Base-by-base conservation (phyloP, 2,888 invertebrate genomes). In the Cheilosia vulpina region DNA sequence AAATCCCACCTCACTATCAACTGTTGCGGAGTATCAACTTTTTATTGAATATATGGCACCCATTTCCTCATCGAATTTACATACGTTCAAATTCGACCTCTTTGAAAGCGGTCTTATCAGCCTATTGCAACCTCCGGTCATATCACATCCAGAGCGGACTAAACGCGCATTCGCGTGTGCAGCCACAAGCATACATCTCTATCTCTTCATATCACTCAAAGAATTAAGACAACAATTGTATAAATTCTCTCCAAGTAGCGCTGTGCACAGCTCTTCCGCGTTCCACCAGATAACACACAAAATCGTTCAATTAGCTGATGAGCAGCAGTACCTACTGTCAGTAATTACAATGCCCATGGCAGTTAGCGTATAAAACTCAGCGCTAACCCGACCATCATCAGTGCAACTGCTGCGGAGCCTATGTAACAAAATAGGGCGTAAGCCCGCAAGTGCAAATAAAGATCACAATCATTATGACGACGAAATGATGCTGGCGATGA, bases 251-350 rank as follows among this genome's bases (percentile, higher is more conserved):
- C 52, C 17, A 24, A 52, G 52, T 52, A 13, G 13, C 15, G 13
- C 38, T 38, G 4, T 38, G 4, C 38, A 24, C 13, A 27, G 13
- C 15, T 52, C 24, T 52, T 52, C 52, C 52, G 19, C 45, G 19
- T 73, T 83, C 83, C 63, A 69, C 31, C 15, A 73, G 78, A 72
- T 68, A 83, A 78, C 47, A 55, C 69, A 63, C 21, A 69, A 69
- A 83, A 53, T 58, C 47, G 52, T 83, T 83, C 78, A 83, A 83
- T 83, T 83, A 83, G 77, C 63, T 83, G 68, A 79, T 73, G 79
- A 79, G 79, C 60, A 72, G 47, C 38, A 4, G 38, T 38, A 13
- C 38, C 38, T 57, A 52, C 52, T 43, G 41, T 58, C 63, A 83
- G 73, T 83, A 83, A 83, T 78, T 78, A 58, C 34, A 83, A 58